A percentile compares a stretch with the other conserved stretches of the same genome.
phyloP scores from a whole-genome alignment of 2,888 invertebrate genomes.

The Tenthredo distinguenda region DNA sequence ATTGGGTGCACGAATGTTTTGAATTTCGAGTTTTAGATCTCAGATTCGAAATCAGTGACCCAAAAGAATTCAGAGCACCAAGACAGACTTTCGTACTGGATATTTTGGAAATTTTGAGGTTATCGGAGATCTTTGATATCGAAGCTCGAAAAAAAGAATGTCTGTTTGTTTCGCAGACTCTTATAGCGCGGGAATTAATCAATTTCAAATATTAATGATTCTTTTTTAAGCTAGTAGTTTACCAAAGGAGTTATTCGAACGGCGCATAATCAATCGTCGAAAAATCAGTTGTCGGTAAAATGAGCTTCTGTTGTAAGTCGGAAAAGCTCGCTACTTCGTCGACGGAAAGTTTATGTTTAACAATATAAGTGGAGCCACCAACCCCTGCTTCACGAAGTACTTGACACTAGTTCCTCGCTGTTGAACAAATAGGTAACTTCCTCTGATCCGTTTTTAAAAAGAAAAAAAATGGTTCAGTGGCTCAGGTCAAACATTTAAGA shows the following conservation, averaged over 20 bases:
- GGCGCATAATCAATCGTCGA: background rate
- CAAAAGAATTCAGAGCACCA: background rate
- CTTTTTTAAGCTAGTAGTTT: background rate
- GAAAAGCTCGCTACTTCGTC: conserved; percentile 33
- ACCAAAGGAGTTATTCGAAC: background rate
- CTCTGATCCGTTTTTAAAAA: background rate
- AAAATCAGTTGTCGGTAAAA: conserved; percentile 39
- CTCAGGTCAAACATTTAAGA: background rate
- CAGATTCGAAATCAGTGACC: background rate
- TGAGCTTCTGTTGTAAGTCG: background rate
- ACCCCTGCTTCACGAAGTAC: background rate
- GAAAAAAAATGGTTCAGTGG: background rate
- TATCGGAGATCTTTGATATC: background rate
- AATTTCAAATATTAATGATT: background rate
- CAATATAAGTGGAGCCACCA: conserved; percentile 19
- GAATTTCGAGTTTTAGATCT: background rate
- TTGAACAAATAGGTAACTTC: conserved; percentile 4
- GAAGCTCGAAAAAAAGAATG: background rate
- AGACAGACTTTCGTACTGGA: background rate
- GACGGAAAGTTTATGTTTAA: background rate
- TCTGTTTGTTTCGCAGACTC: background rate
- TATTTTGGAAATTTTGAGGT: background rate
- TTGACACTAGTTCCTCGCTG: background rate
- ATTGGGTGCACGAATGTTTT: background rate
- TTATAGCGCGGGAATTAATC: background rate